Conservation (phyloP, 1,140 invertebrate species). For the Scaptodrosophila lebanonensis region DNA sequence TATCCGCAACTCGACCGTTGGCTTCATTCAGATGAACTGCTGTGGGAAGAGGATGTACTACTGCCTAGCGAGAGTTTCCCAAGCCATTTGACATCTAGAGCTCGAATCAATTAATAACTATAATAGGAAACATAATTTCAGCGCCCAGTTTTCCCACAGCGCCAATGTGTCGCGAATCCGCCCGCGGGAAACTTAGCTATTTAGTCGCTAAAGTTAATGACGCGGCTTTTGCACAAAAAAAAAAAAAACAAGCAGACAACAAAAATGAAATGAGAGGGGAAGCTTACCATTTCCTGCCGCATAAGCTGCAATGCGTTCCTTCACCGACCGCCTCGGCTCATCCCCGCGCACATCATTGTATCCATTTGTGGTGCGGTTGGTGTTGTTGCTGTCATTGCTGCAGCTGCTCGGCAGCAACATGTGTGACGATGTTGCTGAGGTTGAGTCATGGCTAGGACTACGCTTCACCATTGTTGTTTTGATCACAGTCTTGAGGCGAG, state of each 20-base stretch:
- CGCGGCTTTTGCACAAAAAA: slow-evolving; percentile 14
- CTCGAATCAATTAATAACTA: slow-evolving; percentile 59
- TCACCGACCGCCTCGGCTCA: slow-evolving; percentile 68
- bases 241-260: slow-evolving; percentile 3
- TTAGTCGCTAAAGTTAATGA: slow-evolving; percentile 65
- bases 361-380: slow-evolving; percentile 27
- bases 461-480: slow-evolving; percentile 77
- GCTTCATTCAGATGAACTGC: too few relatives aligned
- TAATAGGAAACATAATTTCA: slow-evolving; percentile 18
- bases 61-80: not conserved
- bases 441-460: slow-evolving; percentile 76
- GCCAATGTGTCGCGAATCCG: slow-evolving; percentile 23
- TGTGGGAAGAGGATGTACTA: too few relatives aligned
- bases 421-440: slow-evolving; percentile 46
- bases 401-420: slow-evolving; percentile 51
- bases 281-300: slow-evolving; percentile 76
- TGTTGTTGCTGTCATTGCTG: slow-evolving; percentile 41
- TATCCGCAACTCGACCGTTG: too few relatives aligned
- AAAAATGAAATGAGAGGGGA: slow-evolving; percentile 13
- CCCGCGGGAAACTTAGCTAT: slow-evolving; percentile 39
- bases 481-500: slow-evolving; percentile 76
- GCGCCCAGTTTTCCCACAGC: slow-evolving; percentile 53
- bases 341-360: slow-evolving; percentile 33
- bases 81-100: not conserved
- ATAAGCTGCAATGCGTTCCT: slow-evolving; percentile 74